Conservation (phyloP, 2,888 invertebrate genomes). For the Hydriomena furcata region DNA sequence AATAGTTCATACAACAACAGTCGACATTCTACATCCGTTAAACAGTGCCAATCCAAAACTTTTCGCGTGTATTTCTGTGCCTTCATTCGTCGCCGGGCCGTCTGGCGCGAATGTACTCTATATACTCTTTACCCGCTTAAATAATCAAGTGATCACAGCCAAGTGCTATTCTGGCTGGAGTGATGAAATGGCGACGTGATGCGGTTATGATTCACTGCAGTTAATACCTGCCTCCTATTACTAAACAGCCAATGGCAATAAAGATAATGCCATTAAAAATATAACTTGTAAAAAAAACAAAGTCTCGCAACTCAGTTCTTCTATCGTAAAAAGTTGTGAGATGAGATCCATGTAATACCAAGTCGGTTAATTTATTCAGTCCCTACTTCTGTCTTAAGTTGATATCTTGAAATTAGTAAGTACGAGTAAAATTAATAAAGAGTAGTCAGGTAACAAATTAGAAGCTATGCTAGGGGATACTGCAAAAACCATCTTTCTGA, state of each 20-base stretch:
- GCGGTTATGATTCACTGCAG: slow-evolving; percentile 8
- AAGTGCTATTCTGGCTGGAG: slow-evolving; percentile 14
- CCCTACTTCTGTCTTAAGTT: too few species aligned
- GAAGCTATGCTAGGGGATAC: too few species aligned
- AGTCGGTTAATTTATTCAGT: too few species aligned
- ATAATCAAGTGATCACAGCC: slow-evolving; percentile 35
- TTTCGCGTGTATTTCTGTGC: slow-evolving; percentile 44
- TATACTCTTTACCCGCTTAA: slow-evolving; percentile 33
- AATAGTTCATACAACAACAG: slow-evolving; percentile 31
- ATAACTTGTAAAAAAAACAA: too few species aligned
- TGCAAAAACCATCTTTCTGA: too few species aligned
- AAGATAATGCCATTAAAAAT: not conserved
- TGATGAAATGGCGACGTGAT: slow-evolving; percentile 11
- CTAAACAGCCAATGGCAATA: not conserved
- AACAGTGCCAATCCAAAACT: slow-evolving; percentile 43
- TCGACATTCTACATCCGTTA: slow-evolving; percentile 44
- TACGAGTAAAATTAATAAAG: too few species aligned
- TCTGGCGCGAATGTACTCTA: slow-evolving; percentile 47
- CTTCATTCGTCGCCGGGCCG: slow-evolving; percentile 51
- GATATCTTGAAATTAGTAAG: too few species aligned
- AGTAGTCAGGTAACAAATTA: too few species aligned
- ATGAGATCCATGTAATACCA: too few species aligned
- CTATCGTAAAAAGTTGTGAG: too few species aligned
- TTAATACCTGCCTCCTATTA: not conserved
- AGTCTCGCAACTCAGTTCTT: too few species aligned